phyloP scores from a whole-genome alignment of 2,113 vertebrate species.

The Oophaga pumilio region DNA sequence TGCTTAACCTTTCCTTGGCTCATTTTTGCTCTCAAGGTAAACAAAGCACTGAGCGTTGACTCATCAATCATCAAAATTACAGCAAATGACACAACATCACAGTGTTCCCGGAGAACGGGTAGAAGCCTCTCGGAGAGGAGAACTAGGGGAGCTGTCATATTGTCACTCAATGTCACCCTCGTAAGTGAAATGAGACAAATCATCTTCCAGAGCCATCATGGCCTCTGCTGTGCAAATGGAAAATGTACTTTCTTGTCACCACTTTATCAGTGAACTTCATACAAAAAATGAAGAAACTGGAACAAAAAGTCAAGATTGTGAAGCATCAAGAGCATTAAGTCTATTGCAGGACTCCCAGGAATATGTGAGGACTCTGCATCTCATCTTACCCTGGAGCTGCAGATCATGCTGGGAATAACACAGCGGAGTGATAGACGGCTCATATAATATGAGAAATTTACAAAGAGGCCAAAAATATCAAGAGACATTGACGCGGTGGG shows the following conservation, averaged over 20 bases:
- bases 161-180: conserved; percentile 46
- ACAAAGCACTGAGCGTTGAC: conserved; percentile 10
- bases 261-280: conserved; percentile 8
- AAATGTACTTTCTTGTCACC: conserved; percentile 26
- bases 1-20: not conserved
- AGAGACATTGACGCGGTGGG: not conserved
- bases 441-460: not conserved
- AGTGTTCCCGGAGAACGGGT: conserved; percentile 15
- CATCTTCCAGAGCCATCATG: conserved; percentile 17
- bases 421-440: not conserved
- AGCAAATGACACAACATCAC: conserved; percentile 44
- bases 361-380: not conserved
- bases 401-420: not conserved
- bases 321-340: not conserved
- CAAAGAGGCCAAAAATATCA: not conserved
- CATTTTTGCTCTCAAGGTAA: conserved; percentile 50
- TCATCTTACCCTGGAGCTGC: not conserved
- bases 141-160: conserved; percentile 15
- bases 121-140: conserved; percentile 14
- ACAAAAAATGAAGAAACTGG: not conserved
- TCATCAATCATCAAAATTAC: conserved; percentile 46
- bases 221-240: conserved; percentile 1
- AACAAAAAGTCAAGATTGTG: not conserved
- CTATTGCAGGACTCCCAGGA: not conserved
- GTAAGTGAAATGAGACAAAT: conserved; percentile 24